phyloP scores from a whole-genome alignment of 2,888 invertebrate genomes.

The Parascotia fuliginaria region DNA sequence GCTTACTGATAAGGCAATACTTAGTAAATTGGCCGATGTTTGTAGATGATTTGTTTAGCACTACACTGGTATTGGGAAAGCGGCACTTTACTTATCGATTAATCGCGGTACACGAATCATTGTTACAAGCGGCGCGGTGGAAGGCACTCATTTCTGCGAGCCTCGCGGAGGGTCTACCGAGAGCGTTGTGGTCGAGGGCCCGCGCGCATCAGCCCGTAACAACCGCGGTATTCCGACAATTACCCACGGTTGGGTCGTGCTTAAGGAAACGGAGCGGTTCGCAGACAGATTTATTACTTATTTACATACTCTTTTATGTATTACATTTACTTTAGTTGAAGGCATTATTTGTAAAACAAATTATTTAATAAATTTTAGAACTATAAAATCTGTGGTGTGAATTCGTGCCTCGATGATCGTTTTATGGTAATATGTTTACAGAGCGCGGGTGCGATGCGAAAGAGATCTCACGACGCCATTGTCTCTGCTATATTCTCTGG shows the following conservation, averaged over 20 bases:
- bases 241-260: conserved; percentile 76
- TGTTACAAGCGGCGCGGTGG: conserved; percentile 63
- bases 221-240: conserved; percentile 79
- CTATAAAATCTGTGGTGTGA: conserved; percentile 37
- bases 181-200: conserved; percentile 78
- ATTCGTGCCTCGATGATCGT: conserved; percentile 50
- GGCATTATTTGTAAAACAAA: background rate
- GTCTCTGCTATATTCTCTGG: conserved; percentile 71
- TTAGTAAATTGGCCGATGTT: conserved; percentile 56
- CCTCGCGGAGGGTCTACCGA: conserved; percentile 72
- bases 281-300: conserved; percentile 60
- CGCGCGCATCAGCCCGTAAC: conserved; percentile 81
- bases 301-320: conserved; percentile 52
- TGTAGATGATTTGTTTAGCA: conserved; percentile 69
- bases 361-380: background rate
- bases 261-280: conserved; percentile 69
- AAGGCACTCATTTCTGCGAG: conserved; percentile 77
- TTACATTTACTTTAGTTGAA: conserved; percentile 16
- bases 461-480: conserved; percentile 80
- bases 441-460: conserved; percentile 59
- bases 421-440: conserved; percentile 57
- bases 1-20: conserved; percentile 60
- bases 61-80: conserved; percentile 71
- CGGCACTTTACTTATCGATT: conserved; percentile 77
- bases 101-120: conserved; percentile 75